Base-by-base conservation (phyloP, 1,140 invertebrate genomes). In the Lepidostoma basale region DNA sequence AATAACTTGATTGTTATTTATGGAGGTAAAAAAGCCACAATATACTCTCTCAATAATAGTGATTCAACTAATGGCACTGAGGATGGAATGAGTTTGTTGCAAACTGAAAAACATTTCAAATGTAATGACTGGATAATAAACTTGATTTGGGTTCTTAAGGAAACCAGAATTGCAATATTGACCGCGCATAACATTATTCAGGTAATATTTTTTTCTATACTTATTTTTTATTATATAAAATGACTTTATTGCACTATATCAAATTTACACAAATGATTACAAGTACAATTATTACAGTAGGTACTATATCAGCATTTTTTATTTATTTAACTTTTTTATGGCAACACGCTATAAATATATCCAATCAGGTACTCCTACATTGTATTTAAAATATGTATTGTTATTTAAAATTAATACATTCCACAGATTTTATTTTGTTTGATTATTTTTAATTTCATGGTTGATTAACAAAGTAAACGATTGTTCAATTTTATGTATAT, bases 171-270 rank as follows among this genome's bases (percentile, higher is more conserved):
- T 64, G 74, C 62, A 25, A 54, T 72, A 56, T 71, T 77, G 28
- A 75, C 74, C 54, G 76, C 76, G 67, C 77, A 78, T 65, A 78
- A 77, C 70, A 69, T 75, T 47, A 62, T 77, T 23, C 73, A 70
- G 56, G 67, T 74, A 68, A 74, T n/a, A n/a, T n/a, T n/a, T n/a
- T n/a, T n/a, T n/a, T n/a, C n/a, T n/a, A n/a, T n/a, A n/a, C n/a
- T n/a, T n/a, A n/a, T n/a, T n/a, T n/a, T n/a, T n/a, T n/a, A n/a
- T n/a, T n/a, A n/a, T 87, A 74, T 83, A 78, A 74, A 87, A 86
- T 75, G 81, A 88, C 74, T 75, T 88, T 87, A 86, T 84, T 81
- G 84, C 83, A 75, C 62, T 30, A 3, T 3, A 45, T 42, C 3
- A 44, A n/a, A 3, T 8, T 18, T 6, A 8, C 9, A 9, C 25